Conservation (phyloP, 2,888 invertebrate species). For the Andrena flavipes region DNA sequence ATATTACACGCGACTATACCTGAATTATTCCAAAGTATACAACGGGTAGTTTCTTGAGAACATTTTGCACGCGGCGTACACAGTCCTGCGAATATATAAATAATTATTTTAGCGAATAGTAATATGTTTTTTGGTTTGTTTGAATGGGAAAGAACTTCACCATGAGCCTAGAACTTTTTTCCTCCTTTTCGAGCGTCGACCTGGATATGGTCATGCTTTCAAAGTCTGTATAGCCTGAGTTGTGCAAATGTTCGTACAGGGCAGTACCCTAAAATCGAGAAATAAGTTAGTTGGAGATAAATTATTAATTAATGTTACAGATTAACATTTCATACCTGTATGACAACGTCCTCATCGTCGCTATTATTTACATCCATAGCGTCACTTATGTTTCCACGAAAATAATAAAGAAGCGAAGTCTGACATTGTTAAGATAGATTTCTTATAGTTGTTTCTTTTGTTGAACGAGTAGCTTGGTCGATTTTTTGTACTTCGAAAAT, state of each 20-base stretch:
- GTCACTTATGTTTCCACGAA: constrained; percentile 25
- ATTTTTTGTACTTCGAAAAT: too few relatives aligned
- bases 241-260: constrained; percentile 74
- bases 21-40: constrained; percentile 51
- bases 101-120: background rate
- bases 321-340: constrained; percentile 73
- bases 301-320: constrained; percentile 3
- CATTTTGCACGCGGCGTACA: constrained; percentile 28
- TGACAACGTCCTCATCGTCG: constrained; percentile 75
- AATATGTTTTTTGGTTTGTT: background rate
- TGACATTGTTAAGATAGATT: constrained; percentile 5
- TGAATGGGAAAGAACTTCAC: constrained; percentile 26
- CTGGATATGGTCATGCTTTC: constrained; percentile 68
- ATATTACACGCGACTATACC: constrained; percentile 47
- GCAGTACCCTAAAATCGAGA: constrained; percentile 76
- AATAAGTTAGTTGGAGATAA: constrained; percentile 11
- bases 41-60: constrained; percentile 35
- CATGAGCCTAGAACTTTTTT: background rate
- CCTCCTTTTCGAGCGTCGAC: background rate
- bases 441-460: constrained; percentile 2
- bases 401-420: background rate
- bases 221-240: constrained; percentile 79
- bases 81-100: constrained; percentile 50
- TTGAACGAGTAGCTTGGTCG: too few relatives aligned
- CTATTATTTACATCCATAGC: constrained; percentile 22